Base-by-base conservation (phyloP, 2,797 vertebrate species). In the Buceros bicornis region DNA sequence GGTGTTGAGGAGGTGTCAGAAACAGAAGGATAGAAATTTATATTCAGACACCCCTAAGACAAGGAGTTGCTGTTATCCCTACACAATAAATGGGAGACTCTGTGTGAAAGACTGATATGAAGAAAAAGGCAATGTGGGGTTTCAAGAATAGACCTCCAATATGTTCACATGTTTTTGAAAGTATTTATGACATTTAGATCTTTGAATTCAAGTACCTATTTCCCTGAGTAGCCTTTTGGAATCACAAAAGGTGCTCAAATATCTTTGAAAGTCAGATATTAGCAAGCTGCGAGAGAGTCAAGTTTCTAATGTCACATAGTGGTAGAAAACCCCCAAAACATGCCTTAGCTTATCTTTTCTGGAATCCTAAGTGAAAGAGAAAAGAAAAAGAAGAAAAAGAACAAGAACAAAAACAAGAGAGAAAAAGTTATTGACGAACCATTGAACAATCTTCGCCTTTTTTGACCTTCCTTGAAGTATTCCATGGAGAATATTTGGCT, bases 371-470 rank as follows among this genome's bases (percentile, higher is more conserved):
- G 15, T 4, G 1, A 11, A 33, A 22, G 21, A 9, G 4, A 11
- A 33, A 3, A 40, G 1, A 8, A 17, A 10, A 21, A 21, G 5
- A 3, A 8, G 15, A 5, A 4, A 4, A 3, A 4, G 15, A 0
- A 5, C 1, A 6, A 3, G 22, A 13, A 11, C 10, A 29, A 8
- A 7, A 31, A 12, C 11, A 25, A 1, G 22, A 28, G 28, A 8
- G n/a, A 0, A 13, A 6, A 33, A 8, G 50, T 13, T 45, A 3
- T 26, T 79, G 33, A 82, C 20, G 26, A 89, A 53, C 11, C 8
- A 50, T 18, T 48, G 11, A 43, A 65, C 8, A 37, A 11, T 29
- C 2, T 54, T 82, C 43, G 25, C 9, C 12, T 48, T 54, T 42
- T 87, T 81, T 82, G 25, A 81, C 61, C 21, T 76, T 71, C 22